Base-by-base conservation (phyloP, 2,888 invertebrate genomes). In the Phymatocera aterrima region DNA sequence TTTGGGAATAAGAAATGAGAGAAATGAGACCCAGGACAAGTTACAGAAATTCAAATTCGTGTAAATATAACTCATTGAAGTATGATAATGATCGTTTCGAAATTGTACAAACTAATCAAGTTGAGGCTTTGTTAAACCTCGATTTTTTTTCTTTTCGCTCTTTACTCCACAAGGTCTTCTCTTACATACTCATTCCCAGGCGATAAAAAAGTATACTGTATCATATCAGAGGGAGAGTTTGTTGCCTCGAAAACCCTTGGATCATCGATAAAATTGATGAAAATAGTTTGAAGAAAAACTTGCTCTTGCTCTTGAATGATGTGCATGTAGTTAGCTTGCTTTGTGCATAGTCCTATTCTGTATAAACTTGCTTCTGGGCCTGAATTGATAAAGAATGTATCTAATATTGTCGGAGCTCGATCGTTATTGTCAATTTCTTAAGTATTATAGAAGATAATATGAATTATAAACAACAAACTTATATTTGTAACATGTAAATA, bases 1-100 rank as follows among this genome's bases (percentile, higher is more conserved):
- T 82, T 84, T 81, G 80, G 81, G 81, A 83, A 81, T 84, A 82
- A 83, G 82, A 83, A 80, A 31, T 78, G 40, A 46, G n/a, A 70
- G n/a, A n/a, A n/a, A n/a, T n/a, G n/a, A n/a, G 31, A 31, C 48
- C 15, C 37, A 8, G 37, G n/a, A 21, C 18, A 15, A 64, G 37
- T 5, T 34, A 46, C 5, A 46, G 15, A 24, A 68, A 28, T 46
- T 46, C 24, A 46, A 46, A 43, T 64, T 37, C 64, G 37, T 64
- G 64, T 64, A 64, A 18, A 64, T 64, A 64, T 34, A 18, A 18
- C 37, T 37, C 24, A 37, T 64, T 68, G 43, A 46, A 68, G 18
- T 15, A 68, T 68, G 5, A 5, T 34, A 6, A 68, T 48, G 18
- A 43, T 68, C 43, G 31, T n/a, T 31, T 51, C n/a, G 31, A 28